phyloP scores from a whole-genome alignment of 2,113 vertebrate species.

The Dinomys branickii region DNA sequence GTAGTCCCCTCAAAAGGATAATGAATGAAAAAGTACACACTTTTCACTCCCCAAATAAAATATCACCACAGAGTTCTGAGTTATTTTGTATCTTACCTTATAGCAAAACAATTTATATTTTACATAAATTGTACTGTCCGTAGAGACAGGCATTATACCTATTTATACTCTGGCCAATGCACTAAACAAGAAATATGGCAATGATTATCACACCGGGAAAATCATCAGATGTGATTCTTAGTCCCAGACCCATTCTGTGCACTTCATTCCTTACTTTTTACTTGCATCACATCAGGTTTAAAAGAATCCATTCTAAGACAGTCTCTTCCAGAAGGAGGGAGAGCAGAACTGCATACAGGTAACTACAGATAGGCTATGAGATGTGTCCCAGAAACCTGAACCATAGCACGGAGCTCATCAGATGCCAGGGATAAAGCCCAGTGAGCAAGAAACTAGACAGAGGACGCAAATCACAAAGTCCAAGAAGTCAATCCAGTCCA shows the following conservation, averaged over 20 bases:
- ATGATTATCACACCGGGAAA: not conserved
- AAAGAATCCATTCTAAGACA: not conserved
- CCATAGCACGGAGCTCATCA: not conserved
- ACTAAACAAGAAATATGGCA: not conserved
- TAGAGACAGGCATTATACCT: not conserved
- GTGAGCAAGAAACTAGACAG: not conserved
- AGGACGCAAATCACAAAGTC: not conserved
- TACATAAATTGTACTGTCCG: not conserved
- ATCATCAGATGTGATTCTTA: not conserved
- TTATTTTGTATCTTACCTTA: not conserved
- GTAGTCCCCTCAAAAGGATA: not conserved
- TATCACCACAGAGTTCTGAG: not conserved
- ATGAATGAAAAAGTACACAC: not conserved
- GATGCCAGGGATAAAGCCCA: not conserved
- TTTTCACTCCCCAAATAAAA: conserved; percentile 13
- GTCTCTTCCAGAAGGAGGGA: not conserved
- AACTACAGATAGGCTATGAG: not conserved
- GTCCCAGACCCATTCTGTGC: not conserved
- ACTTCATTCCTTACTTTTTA: not conserved
- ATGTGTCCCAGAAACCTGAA: not conserved
- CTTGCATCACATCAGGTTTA: not conserved
- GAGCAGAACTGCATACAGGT: not conserved
- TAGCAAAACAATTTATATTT: not conserved
- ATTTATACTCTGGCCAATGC: not conserved
- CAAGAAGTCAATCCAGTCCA: not conserved